phyloP scores from a whole-genome alignment of 2,113 vertebrate genomes.

The Tragelaphus strepsiceros region DNA sequence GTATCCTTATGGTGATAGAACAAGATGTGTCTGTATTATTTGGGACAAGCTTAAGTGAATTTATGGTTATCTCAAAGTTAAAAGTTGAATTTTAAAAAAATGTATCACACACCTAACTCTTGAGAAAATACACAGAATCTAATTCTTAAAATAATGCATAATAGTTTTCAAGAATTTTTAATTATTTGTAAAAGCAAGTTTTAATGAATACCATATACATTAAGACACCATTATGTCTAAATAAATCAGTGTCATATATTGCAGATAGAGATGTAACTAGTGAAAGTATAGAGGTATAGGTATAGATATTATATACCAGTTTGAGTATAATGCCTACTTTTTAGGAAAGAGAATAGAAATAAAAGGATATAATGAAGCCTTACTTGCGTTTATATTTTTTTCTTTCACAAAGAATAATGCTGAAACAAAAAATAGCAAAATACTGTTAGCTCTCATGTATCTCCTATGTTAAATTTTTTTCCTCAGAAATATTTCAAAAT shows the following conservation, averaged over 20 bases:
- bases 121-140: neutral
- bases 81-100: neutral
- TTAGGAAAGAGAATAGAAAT: neutral
- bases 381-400: neutral
- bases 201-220: neutral
- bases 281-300: neutral
- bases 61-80: neutral
- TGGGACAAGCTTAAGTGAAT: neutral
- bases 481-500: constrained; percentile 18
- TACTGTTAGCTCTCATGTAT: neutral
- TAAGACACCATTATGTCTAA: neutral
- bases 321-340: neutral
- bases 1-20: neutral
- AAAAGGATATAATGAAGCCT: neutral
- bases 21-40: neutral
- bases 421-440: neutral
- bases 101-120: neutral
- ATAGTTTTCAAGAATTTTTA: neutral
- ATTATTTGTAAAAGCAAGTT: neutral
- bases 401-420: neutral
- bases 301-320: neutral
- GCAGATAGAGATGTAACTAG: neutral
- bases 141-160: neutral
- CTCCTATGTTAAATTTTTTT: neutral
- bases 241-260: neutral